Evolutionary conservation across 2,888 invertebrate genomes (phyloP), one percentile per base, ranked within the genome.

Genomic region (Drosophila eohydei): DNA sequence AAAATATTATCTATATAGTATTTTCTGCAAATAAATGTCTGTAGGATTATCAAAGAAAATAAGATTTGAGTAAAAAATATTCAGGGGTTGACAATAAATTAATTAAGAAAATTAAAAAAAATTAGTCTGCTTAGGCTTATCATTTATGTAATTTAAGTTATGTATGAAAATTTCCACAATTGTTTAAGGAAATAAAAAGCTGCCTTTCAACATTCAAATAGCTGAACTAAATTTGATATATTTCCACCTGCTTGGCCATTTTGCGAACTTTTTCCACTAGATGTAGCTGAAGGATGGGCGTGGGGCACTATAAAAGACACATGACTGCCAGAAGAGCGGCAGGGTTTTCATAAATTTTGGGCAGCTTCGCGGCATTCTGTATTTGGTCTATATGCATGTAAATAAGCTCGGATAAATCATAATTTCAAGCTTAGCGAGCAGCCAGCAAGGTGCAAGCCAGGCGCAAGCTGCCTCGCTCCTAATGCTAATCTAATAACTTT

Each of bases 401-500:
- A 88, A 89, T 89, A 81, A 71, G 52, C 71, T 44, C 2, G 68
- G 74, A 41, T 89, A 88, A 89, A 89, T 89, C 89, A 88, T 85
- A 83, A 89, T 85, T 81, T 71, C 78, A 77, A 85, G 87, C 89
- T 87, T 73, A 74, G 77, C 62, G 44, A 51, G 59, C 66, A 62
- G 63, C 41, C 70, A 56, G 46, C 14, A 51, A 21, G 48, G 44
- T 3, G 38, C 16, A 36, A 7, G 38, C 16, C 32, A 12, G 51
- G 12, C 16, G 36, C 16, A 62, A 52, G 46, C 21, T 28, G 26
- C 60, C 16, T 30, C 36, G 60, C 43, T 73, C 83, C 87, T 88
- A 88, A 89, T 89, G 88, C 83, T 89, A 83, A 88, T 89, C 90
- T 89, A 89, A 89, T 88, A 90, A 88, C 88, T 89, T 88, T 79